phyloP scores from a whole-genome alignment of 2,797 vertebrate genomes.

The Alectoris magna region DNA sequence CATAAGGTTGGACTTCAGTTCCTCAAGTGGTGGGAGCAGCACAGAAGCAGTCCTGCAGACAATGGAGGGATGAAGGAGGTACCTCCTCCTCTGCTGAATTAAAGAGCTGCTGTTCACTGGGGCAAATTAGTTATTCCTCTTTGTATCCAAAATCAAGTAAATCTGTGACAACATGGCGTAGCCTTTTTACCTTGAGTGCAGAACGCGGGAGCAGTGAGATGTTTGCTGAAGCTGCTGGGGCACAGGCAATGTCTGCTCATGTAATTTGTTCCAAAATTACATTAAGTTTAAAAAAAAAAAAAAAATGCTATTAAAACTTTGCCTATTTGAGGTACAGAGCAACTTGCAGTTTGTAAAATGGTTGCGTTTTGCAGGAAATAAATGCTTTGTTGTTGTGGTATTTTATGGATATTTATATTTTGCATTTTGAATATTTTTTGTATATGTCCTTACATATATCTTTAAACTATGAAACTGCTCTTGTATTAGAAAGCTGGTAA shows the following conservation, averaged over 20 bases:
- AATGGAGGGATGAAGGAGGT: not conserved
- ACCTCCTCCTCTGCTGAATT: not conserved
- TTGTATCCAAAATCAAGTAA: not conserved
- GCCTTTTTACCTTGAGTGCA: not conserved
- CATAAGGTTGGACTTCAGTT: rapidly evolving
- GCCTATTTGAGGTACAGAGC: not conserved
- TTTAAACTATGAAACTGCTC: not conserved
- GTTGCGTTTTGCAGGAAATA: not conserved
- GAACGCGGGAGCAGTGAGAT: not conserved
- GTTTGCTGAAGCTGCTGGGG: not conserved
- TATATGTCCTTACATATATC: rapidly evolving
- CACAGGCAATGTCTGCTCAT: no score
- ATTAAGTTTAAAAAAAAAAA: not conserved
- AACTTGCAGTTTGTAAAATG: not conserved
- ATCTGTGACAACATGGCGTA: rapidly evolving
- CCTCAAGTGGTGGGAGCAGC: not conserved
- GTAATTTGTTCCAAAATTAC: not conserved
- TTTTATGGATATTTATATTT: not conserved
- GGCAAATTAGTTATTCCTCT: not conserved
- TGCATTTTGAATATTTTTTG: not conserved
- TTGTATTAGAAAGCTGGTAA: not conserved
- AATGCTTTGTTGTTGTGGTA: not conserved
- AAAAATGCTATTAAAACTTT: not conserved
- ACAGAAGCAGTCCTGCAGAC: not conserved
- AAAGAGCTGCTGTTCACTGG: not conserved